phyloP scores from a whole-genome alignment of 2,888 invertebrate species.

The Ormia ochracea region DNA sequence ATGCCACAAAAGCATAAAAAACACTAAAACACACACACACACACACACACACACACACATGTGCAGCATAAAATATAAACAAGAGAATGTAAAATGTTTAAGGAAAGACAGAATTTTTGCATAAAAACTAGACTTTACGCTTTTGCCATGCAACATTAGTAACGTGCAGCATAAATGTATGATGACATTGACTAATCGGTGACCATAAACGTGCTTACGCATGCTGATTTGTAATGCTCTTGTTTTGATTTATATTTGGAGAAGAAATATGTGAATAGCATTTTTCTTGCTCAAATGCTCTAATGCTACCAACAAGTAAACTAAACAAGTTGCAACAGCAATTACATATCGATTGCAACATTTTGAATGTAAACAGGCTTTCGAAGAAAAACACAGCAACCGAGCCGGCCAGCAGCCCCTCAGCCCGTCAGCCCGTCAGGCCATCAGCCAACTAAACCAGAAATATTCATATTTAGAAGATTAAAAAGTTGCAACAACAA shows the following conservation, averaged over 20 bases:
- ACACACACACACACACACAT: background rate
- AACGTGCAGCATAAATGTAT: constrained; percentile 57
- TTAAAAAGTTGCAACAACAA: constrained; percentile 37
- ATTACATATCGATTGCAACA: constrained; percentile 53
- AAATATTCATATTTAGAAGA: constrained; percentile 56
- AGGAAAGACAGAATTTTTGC: constrained; percentile 19
- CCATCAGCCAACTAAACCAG: background rate
- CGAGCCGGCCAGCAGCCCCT: background rate
- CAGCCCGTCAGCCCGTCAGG: background rate
- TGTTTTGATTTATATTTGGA: constrained; percentile 36
- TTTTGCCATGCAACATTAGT: constrained; percentile 36
- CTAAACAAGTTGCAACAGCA: constrained; percentile 25
- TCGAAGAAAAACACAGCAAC: background rate
- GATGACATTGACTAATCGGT: constrained; percentile 67
- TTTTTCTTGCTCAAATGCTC: background rate
- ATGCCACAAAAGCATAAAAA: constrained; percentile 46
- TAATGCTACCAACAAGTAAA: constrained; percentile 30
- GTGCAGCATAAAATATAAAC: background rate
- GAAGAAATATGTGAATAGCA: background rate
- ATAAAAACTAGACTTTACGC: constrained; percentile 25
- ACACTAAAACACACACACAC: constrained; percentile 3
- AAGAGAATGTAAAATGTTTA: constrained; percentile 40
- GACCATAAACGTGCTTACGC: constrained; percentile 65
- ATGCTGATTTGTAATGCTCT: constrained; percentile 65
- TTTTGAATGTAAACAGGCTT: constrained; percentile 29